Evolutionary conservation across 23 tunicate species (phyloP).

Genomic region (Trididemnum clinides): DNA sequence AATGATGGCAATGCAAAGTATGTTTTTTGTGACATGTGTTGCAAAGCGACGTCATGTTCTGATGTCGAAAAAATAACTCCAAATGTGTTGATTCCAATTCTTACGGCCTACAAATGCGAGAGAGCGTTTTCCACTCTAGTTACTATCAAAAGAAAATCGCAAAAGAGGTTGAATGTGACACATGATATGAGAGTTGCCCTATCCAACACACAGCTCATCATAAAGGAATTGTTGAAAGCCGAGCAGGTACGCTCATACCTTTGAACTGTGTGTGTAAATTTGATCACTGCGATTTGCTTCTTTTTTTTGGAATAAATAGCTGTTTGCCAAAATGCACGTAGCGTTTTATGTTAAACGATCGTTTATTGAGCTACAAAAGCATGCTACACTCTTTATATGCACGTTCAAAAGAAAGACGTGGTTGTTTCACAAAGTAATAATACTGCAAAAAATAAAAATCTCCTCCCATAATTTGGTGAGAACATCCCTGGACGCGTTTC

Average conservation of each 20-base stretch:
- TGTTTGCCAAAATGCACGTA: neutral
- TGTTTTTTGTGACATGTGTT: slow-evolving; percentile 24
- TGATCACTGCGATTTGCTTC: neutral
- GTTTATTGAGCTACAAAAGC: no score
- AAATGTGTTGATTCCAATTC: slow-evolving; percentile 30
- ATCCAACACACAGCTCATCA: neutral
- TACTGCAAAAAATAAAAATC: no score
- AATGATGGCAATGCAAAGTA: slow-evolving; percentile 38
- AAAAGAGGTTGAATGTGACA: no score
- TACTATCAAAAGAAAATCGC: neutral
- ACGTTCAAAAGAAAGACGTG: no score
- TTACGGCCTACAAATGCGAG: slow-evolving; percentile 44
- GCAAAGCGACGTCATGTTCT: slow-evolving; percentile 33
- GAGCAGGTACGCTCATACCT: neutral
- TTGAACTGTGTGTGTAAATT: neutral
- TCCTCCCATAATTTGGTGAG: no score
- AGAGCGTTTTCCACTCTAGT: slow-evolving; percentile 39
- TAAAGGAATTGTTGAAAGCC: neutral
- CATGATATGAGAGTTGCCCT: no score
- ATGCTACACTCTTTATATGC: no score
- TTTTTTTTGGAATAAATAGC: neutral
- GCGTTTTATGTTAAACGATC: neutral
- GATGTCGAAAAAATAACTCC: slow-evolving; percentile 30
- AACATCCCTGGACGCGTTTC: no score
- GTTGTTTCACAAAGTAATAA: no score